phyloP scores from a whole-genome alignment of 2,888 invertebrate species.

The Drosophila antonietae region DNA sequence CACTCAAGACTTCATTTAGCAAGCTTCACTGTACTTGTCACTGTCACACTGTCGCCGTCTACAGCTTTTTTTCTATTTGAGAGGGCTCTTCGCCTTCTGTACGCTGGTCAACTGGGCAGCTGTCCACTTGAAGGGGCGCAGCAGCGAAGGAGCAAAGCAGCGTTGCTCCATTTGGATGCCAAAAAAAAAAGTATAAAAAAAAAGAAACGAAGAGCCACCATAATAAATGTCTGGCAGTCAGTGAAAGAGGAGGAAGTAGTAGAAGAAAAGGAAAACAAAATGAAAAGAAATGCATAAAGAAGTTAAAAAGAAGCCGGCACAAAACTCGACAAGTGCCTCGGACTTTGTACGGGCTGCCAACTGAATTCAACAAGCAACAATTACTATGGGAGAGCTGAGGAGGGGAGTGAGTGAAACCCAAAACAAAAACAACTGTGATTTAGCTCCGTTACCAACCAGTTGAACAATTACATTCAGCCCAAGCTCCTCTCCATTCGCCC shows the following conservation, averaged over 20 bases:
- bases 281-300: slow-evolving; percentile 11
- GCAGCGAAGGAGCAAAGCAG: slow-evolving; percentile 9
- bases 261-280: not conserved
- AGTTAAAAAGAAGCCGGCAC: slow-evolving; percentile 23
- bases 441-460: slow-evolving; percentile 49
- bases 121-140: slow-evolving; percentile 43
- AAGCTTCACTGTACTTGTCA: slow-evolving; percentile 51
- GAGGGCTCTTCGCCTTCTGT: slow-evolving; percentile 32
- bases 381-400: slow-evolving; percentile 40
- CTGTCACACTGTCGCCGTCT: slow-evolving; percentile 14
- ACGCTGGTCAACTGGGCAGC: slow-evolving; percentile 51
- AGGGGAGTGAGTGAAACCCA: not conserved
- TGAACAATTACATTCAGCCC: slow-evolving; percentile 1
- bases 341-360: slow-evolving; percentile 44
- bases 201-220: slow-evolving; percentile 24
- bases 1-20: slow-evolving; percentile 46
- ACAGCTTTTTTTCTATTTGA: slow-evolving; percentile 9
- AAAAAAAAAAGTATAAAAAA: slow-evolving; percentile 34
- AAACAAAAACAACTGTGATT: slow-evolving; percentile 48
- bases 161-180: slow-evolving; percentile 19
- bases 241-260: not conserved
- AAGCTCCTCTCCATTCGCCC: not conserved
- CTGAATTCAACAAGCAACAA: slow-evolving; percentile 78
- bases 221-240: slow-evolving; percentile 46
- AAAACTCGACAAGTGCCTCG: slow-evolving; percentile 47